Percentiles rank a stretch among this genome's conserved stretches.
Evolutionary conservation across 1,140 invertebrate genomes (phyloP).

Genomic region (Tribolium castaneum): DNA sequence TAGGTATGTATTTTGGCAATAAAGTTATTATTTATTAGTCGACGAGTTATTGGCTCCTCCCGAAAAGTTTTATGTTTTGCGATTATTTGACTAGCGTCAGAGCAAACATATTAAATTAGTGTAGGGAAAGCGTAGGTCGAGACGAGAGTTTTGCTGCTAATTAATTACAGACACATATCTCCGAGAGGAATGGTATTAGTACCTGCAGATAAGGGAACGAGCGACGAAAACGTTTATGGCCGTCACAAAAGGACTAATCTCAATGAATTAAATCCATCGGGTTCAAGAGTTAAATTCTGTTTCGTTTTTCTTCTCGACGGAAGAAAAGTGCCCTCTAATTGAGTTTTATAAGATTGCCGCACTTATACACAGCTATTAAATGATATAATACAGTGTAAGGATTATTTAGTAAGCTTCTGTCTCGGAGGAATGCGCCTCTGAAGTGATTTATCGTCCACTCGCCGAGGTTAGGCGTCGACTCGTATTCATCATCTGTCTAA

Average conservation of each 20-base stretch:
- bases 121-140: background rate
- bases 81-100: constrained; percentile 7
- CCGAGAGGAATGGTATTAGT: constrained; percentile 21
- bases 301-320: background rate
- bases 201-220: constrained; percentile 31
- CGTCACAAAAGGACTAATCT: constrained; percentile 32
- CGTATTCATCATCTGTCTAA: constrained; percentile 35
- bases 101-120: constrained; percentile 35
- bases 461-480: constrained; percentile 23
- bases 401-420: constrained; percentile 34
- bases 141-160: constrained; percentile 2
- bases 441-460: constrained; percentile 29
- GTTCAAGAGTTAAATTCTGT: constrained; percentile 6
- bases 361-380: background rate
- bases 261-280: constrained; percentile 23
- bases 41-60: no score
- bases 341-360: constrained; percentile 32
- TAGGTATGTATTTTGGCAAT: no score
- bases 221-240: constrained; percentile 32
- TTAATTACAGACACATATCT: constrained; percentile 36
- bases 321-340: background rate
- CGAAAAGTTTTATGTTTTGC: no score
- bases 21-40: no score
- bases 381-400: constrained; percentile 34
- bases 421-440: constrained; percentile 19